A percentile compares a stretch with the other conserved stretches of the same genome.
phyloP scores from a whole-genome alignment of 2,797 vertebrate genomes.

The Sebastolobus alascanus region DNA sequence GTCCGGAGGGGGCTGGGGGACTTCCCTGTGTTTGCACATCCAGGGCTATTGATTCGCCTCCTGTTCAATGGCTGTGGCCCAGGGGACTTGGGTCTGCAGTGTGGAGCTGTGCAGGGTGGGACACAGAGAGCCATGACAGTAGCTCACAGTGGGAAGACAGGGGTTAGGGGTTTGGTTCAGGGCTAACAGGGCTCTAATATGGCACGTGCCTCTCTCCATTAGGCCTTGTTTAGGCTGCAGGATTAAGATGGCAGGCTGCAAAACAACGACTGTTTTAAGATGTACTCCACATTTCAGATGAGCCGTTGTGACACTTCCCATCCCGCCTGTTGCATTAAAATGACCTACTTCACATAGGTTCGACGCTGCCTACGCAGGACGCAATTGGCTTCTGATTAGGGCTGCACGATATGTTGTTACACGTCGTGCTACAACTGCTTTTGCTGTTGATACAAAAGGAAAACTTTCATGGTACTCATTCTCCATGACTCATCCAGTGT shows the following conservation, averaged over 20 bases:
- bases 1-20: slow-evolving; percentile 78
- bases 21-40: slow-evolving; percentile 82
- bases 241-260: slow-evolving; percentile 25
- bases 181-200: slow-evolving; percentile 59
- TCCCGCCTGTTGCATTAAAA: slow-evolving; percentile 18
- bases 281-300: slow-evolving; percentile 10
- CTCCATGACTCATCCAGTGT: not conserved
- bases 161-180: slow-evolving; percentile 47
- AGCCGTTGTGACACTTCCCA: slow-evolving; percentile 8
- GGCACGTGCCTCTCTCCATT: slow-evolving; percentile 54
- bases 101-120: slow-evolving; percentile 50
- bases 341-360: slow-evolving; percentile 31
- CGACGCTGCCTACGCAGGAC: not conserved
- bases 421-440: not conserved
- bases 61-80: slow-evolving; percentile 76
- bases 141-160: slow-evolving; percentile 35
- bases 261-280: slow-evolving; percentile 22
- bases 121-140: slow-evolving; percentile 52
- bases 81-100: slow-evolving; percentile 61
- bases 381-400: not conserved
- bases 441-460: not conserved
- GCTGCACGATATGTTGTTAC: not conserved
- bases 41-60: slow-evolving; percentile 79
- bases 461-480: not conserved
- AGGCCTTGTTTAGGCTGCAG: slow-evolving; percentile 43